Conservation (phyloP, 2,113 vertebrate species). For the Hylia prasina region DNA sequence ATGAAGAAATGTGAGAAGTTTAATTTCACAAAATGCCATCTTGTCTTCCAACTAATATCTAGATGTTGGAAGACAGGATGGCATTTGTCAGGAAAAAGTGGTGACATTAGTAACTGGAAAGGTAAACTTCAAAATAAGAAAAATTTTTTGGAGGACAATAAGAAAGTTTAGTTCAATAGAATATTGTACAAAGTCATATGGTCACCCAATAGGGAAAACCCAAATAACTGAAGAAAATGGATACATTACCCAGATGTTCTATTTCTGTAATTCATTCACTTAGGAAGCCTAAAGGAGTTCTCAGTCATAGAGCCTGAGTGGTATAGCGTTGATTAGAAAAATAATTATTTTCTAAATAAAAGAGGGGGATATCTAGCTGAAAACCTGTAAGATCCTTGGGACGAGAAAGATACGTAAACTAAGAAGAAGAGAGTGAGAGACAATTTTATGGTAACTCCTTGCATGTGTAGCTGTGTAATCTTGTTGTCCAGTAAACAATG, state of each 20-base stretch:
- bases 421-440: neutral
- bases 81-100: neutral
- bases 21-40: neutral
- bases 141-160: neutral
- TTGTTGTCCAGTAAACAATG: rapidly evolving
- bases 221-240: neutral
- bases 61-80: too few relatives aligned
- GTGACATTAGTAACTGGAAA: neutral
- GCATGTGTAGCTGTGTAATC: rapidly evolving
- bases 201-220: neutral
- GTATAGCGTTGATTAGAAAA: neutral
- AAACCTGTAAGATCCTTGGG: neutral
- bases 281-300: neutral
- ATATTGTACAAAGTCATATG: neutral
- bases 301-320: neutral
- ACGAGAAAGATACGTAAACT: neutral
- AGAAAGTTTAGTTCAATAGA: neutral
- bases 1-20: neutral
- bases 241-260: neutral
- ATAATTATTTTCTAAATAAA: neutral
- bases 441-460: neutral
- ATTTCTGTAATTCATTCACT: neutral
- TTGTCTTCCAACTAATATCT: neutral
- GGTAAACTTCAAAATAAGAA: neutral
- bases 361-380: neutral